Evolutionary conservation across 2,888 invertebrate species (phyloP).

Genomic region (Acleris emargana): DNA sequence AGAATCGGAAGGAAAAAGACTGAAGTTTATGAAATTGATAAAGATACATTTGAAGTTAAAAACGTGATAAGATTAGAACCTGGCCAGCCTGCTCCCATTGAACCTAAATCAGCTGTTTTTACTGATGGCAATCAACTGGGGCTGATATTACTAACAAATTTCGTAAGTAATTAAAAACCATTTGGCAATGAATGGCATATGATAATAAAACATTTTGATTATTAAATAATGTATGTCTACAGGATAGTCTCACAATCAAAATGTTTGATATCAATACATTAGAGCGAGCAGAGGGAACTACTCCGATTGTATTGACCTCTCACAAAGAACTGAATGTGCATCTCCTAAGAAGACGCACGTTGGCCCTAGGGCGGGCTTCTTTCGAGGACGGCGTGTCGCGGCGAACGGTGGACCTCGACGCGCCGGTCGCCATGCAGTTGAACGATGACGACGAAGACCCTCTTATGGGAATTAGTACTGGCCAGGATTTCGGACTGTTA

Average conservation of each 20-base stretch:
- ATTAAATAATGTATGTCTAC: slow-evolving; percentile 15
- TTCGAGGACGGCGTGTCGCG: slow-evolving; percentile 66
- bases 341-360: slow-evolving; percentile 65
- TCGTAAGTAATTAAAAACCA: slow-evolving; percentile 56
- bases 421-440: slow-evolving; percentile 82
- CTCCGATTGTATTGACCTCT: slow-evolving; percentile 52
- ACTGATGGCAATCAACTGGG: slow-evolving; percentile 79
- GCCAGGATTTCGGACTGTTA: slow-evolving; percentile 95
- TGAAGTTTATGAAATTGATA: slow-evolving; percentile 75
- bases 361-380: slow-evolving; percentile 68
- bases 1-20: slow-evolving; percentile 84
- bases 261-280: slow-evolving; percentile 64
- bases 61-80: slow-evolving; percentile 65
- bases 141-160: slow-evolving; percentile 72
- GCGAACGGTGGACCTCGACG: slow-evolving; percentile 67
- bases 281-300: slow-evolving; percentile 51
- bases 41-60: slow-evolving; percentile 67
- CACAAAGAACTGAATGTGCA: slow-evolving; percentile 67
- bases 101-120: slow-evolving; percentile 71
- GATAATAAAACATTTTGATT: no score
- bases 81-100: slow-evolving; percentile 56
- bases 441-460: slow-evolving; percentile 90
- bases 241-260: slow-evolving; percentile 72
- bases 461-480: slow-evolving; percentile 89
- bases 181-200: no score